Percentiles rank a stretch among this genome's conserved stretches.
Conservation (phyloP, 1,140 invertebrate genomes). For the Streblospio benedicti region DNA sequence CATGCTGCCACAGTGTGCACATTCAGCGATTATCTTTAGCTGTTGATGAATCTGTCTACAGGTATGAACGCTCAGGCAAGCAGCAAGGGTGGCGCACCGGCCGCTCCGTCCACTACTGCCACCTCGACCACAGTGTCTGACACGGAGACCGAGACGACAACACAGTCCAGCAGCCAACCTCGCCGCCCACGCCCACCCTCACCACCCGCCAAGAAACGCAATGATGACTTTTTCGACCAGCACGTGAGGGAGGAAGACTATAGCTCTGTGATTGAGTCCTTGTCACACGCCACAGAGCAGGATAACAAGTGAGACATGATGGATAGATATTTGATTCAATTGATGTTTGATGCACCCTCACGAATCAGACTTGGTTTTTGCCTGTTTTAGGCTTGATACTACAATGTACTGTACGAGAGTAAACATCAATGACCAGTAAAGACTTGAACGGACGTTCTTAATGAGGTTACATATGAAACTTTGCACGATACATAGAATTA, state of each 20-base stretch:
- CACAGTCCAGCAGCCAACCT: neutral
- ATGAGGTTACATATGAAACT: no score
- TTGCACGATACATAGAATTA: no score
- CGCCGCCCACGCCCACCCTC: neutral
- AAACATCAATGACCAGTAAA: no score
- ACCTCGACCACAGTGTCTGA: neutral
- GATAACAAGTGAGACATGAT: neutral
- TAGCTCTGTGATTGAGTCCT: constrained; percentile 10
- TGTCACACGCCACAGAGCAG: neutral
- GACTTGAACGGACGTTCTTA: no score
- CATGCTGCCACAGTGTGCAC: no score
- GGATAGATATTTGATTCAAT: no score
- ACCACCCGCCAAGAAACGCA: neutral
- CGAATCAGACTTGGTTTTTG: no score
- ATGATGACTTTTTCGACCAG: constrained; percentile 15
- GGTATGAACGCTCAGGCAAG: neutral
- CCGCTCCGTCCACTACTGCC: neutral
- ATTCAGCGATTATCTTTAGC: no score
- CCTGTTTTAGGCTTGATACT: no score
- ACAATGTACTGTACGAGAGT: no score
- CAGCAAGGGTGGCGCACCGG: neutral
- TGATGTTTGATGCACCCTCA: no score
- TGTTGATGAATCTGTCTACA: no score
- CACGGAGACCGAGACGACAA: neutral
- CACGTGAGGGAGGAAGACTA: constrained; percentile 17